phyloP scores from a whole-genome alignment of 2,888 invertebrate genomes.

The Agapostemon virescens region DNA sequence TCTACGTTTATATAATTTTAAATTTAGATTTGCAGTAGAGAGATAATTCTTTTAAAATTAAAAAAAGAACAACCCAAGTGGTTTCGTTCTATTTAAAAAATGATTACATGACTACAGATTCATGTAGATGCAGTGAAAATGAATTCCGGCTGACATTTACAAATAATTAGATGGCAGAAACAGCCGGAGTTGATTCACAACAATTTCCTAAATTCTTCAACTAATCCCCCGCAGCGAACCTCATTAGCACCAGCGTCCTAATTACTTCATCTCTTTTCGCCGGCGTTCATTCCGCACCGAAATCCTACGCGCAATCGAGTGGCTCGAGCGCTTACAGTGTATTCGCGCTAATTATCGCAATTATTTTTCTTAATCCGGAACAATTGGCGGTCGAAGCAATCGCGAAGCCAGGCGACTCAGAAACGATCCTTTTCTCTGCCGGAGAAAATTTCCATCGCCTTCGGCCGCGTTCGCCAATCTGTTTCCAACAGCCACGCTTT shows the following conservation, averaged over 20 bases:
- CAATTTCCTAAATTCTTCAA: not conserved
- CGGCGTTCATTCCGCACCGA: not conserved
- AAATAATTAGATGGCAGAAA: too few relatives aligned
- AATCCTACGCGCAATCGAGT: not conserved
- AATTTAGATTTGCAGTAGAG: too few relatives aligned
- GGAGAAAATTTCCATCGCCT: not conserved
- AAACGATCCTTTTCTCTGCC: constrained; percentile 7
- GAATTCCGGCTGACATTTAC: too few relatives aligned
- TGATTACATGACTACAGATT: too few relatives aligned
- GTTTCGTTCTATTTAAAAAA: too few relatives aligned
- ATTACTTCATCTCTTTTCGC: not conserved
- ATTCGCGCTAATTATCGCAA: not conserved
- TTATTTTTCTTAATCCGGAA: not conserved
- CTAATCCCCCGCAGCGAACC: not conserved
- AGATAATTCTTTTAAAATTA: too few relatives aligned
- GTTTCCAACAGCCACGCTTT: not conserved
- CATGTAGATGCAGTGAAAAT: too few relatives aligned
- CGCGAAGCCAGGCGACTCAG: not conserved
- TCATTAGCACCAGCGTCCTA: not conserved
- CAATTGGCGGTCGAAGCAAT: constrained; percentile 15
- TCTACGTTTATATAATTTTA: too few relatives aligned
- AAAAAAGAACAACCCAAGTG: too few relatives aligned
- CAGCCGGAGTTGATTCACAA: not conserved
- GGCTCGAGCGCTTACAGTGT: too few relatives aligned
- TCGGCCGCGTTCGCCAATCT: constrained; percentile 13